These are phyloP conservation scores for Schizotus pectinicornis DNA, from an alignment of 2,888 invertebrate species.

Conservation along the genomic window DNA sequence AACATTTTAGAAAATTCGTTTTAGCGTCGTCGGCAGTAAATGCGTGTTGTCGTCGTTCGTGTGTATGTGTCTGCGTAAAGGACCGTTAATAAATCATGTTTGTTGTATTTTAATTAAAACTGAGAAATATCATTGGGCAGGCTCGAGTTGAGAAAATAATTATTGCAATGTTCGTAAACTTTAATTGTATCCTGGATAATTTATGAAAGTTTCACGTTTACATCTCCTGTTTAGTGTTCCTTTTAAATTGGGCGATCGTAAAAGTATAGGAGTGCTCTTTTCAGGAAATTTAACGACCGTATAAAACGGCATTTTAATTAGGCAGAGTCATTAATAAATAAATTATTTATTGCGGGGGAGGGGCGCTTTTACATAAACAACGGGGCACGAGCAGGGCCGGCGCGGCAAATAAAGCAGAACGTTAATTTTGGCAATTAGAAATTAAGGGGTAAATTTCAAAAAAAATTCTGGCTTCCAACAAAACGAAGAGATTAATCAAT, in stretches of 20 bases:
- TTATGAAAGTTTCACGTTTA: constrained; percentile 28
- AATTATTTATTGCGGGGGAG: too few species aligned
- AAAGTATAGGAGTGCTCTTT: constrained; percentile 6
- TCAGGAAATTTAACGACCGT: too few species aligned
- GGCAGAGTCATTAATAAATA: too few species aligned
- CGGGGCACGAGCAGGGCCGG: too few species aligned
- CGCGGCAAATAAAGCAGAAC: too few species aligned
- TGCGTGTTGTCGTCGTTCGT: constrained; percentile 38
- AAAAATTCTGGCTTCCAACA: too few species aligned
- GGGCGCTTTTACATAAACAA: too few species aligned
- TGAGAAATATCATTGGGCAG: constrained; percentile 34
- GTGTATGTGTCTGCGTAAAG: constrained; percentile 38
- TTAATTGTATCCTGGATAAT: constrained; percentile 33
- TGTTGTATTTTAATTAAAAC: constrained; percentile 40
- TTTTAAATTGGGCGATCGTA: constrained; percentile 19
- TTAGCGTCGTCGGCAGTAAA: constrained; percentile 34
- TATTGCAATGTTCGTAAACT: constrained; percentile 30
- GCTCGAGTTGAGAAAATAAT: constrained; percentile 34
- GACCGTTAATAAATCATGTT: constrained; percentile 38
- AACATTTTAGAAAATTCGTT: constrained; percentile 33
- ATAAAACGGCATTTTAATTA: too few species aligned
- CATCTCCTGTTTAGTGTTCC: constrained; percentile 20
- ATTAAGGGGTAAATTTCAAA: too few species aligned
- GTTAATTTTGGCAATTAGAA: too few species aligned
- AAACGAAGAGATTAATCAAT: too few species aligned